These are phyloP conservation scores for Phlogophora meticulosa DNA, from an alignment of 2,888 invertebrate genomes.

Conservation along the genomic window DNA sequence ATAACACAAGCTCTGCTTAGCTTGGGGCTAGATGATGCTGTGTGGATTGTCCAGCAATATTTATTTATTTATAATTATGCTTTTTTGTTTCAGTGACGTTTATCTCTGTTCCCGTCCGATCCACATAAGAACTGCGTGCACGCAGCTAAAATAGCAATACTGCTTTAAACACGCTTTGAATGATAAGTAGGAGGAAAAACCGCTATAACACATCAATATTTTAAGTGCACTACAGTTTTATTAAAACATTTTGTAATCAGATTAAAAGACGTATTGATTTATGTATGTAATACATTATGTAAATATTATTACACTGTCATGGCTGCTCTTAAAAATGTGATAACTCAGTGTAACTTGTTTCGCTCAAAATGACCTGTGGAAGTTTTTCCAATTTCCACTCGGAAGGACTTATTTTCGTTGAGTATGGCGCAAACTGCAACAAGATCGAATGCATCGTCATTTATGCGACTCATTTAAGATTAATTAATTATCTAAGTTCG, in stretches of 20 bases:
- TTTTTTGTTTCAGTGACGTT: constrained; percentile 20
- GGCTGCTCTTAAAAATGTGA: not conserved
- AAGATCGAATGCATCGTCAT: not conserved
- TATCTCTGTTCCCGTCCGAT: constrained; percentile 18
- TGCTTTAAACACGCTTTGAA: constrained; percentile 23
- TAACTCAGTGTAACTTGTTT: not conserved
- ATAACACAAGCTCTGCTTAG: too few species aligned
- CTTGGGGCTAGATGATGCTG: too few species aligned
- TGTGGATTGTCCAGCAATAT: too few species aligned
- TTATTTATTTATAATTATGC: constrained; percentile 1
- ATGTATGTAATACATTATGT: constrained; percentile 14
- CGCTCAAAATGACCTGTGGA: not conserved
- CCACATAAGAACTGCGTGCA: constrained; percentile 46
- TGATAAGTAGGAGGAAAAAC: constrained; percentile 50
- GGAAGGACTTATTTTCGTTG: not conserved
- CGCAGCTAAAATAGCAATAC: constrained; percentile 54
- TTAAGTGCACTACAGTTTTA: constrained; percentile 17
- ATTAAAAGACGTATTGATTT: constrained; percentile 27
- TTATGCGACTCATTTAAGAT: not conserved
- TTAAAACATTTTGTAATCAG: constrained; percentile 46
- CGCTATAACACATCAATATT: constrained; percentile 37
- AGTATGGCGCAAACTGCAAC: not conserved
- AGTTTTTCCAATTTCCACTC: constrained; percentile 1
- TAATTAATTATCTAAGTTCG: not conserved
- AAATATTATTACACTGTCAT: constrained; percentile 17